Base-by-base conservation (phyloP, 2,888 invertebrate genomes). In the Eupeodes luniger region DNA sequence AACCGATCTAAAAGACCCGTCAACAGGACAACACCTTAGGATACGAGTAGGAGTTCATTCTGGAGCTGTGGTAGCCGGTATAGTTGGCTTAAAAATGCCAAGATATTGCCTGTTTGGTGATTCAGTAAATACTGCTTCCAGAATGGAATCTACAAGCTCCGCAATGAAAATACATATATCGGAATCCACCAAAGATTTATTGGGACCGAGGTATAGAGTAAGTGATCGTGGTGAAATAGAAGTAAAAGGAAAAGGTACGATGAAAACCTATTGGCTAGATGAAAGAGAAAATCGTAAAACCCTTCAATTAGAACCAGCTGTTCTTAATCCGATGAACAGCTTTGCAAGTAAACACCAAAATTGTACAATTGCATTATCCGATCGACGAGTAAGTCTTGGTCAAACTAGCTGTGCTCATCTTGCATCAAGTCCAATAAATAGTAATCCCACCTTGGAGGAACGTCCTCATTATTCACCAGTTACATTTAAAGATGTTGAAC, bases 141-240 rank as follows among this genome's bases (percentile, higher is more conserved):
- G 98, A 49, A 98, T 99, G 98, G 98, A 98, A 92, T 97, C 98
- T 0, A 98, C 98, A 0, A 97, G 98, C 85, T 96, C 97, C 91
- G 96, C 98, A 0, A 98, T 98, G 97, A 97, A 97, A 93, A 97
- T 99, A 86, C 99, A 99, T 93, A 97, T 99, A 91, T 98, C 99
- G 4, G 96, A 98, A 93, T 96, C 97, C 0, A 98, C 98, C 0
- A 96, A 95, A 91, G 96, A 97, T 90, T 94, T 97, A 16, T 94
- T 99, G 9, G 96, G 97, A 0, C 94, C 95, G 0, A 95, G 95
- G 0, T 98, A 98, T 92, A 95, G 95, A 91, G 96, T 97, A 5
- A 94, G 94, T 10, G 97, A 97, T 92, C 95, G 98, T 9, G 97
- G 97, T 4, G 97, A 97, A 92, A 97, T 98, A 86, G 96, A 97